Conservation (phyloP, 2,797 vertebrate genomes). For the Cuniculus paca region DNA sequence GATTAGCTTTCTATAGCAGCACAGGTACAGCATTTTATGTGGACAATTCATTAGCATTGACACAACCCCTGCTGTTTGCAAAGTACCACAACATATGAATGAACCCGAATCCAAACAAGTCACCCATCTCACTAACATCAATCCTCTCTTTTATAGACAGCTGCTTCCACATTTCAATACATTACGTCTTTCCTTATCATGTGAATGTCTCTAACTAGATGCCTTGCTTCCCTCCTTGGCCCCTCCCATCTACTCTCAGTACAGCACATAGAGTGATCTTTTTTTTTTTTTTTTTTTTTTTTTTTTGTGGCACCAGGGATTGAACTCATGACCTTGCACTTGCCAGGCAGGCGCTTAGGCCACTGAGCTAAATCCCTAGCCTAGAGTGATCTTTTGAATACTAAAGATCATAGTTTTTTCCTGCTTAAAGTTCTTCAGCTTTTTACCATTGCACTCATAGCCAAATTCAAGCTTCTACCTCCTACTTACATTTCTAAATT, state of each 20-base stretch:
- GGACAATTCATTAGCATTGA: not conserved
- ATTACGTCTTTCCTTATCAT: not conserved
- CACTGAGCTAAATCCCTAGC: too few species aligned
- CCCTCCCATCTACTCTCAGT: not conserved
- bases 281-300: too few species aligned
- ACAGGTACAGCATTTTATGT: slow-evolving; percentile 90
- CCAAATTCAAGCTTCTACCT: not conserved
- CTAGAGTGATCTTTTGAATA: not conserved
- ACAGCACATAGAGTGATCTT: not conserved
- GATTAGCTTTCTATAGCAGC: slow-evolving; percentile 96
- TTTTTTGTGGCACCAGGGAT: too few species aligned
- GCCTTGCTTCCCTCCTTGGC: not conserved
- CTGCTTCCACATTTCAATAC: not conserved
- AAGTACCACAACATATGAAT: not conserved
- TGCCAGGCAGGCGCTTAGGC: too few species aligned
- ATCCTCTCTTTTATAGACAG: not conserved
- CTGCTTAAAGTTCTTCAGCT: not conserved
- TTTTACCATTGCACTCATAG: not conserved
- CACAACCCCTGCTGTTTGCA: not conserved
- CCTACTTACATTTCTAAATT: not conserved
- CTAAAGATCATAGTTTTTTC: not conserved
- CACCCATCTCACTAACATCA: not conserved
- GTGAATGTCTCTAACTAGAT: not conserved
- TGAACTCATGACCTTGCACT: too few species aligned
- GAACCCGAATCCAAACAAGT: not conserved